Conservation (phyloP, 1,140 invertebrate genomes). For the Drosophila kohkoa region DNA sequence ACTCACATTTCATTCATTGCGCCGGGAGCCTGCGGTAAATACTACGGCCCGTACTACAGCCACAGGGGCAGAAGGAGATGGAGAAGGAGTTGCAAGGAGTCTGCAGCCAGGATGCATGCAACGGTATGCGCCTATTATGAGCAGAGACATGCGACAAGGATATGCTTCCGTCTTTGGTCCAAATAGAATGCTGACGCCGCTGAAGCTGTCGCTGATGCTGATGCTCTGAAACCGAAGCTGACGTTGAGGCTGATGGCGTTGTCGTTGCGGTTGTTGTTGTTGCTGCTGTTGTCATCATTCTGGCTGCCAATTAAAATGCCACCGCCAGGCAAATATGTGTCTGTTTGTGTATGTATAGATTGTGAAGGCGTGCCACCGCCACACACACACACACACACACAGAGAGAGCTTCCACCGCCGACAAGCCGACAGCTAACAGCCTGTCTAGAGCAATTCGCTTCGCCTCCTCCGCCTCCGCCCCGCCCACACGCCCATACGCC, state of each 20-base stretch:
- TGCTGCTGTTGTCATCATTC: conserved; percentile 43
- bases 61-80: background rate
- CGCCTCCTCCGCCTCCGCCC: background rate
- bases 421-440: conserved; percentile 26
- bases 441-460: conserved; percentile 43
- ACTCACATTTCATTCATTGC: conserved; percentile 76
- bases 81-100: background rate
- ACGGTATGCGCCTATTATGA: conserved; percentile 63
- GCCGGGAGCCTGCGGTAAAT: conserved; percentile 45
- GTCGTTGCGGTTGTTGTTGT: conserved; percentile 2
- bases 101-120: conserved; percentile 49
- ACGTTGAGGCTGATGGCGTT: conserved; percentile 9
- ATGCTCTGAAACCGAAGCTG: conserved; percentile 10
- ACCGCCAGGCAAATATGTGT: conserved; percentile 73
- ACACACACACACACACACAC: no score
- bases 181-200: conserved; percentile 44
- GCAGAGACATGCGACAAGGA: conserved; percentile 56
- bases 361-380: conserved; percentile 31
- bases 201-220: conserved; percentile 13
- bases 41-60: conserved; percentile 62
- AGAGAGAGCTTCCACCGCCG: background rate
- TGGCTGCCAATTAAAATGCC: conserved; percentile 80
- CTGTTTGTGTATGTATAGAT: conserved; percentile 12
- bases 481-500: background rate
- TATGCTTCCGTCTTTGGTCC: conserved; percentile 72